Conservation (phyloP, 2,113 vertebrate species). For the Syngnathus scovelli region DNA sequence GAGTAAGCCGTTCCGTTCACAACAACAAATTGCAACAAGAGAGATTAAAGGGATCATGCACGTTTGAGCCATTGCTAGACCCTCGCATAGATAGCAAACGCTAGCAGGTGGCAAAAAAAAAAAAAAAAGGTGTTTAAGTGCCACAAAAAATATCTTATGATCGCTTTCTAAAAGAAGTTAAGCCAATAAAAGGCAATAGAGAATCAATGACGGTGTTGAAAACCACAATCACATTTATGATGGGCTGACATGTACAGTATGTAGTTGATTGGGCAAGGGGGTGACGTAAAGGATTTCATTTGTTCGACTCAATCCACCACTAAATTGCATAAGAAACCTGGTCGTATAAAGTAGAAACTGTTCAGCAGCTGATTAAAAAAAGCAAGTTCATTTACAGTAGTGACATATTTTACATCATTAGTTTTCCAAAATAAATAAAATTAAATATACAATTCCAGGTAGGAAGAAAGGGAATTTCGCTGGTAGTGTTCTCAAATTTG, state of each 20-base stretch:
- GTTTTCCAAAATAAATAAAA: conserved; percentile 74
- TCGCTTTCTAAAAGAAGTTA: conserved; percentile 27
- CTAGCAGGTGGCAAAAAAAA: conserved; percentile 34
- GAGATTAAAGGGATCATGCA: conserved; percentile 36
- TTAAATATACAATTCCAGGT: conserved; percentile 76
- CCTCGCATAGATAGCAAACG: conserved; percentile 8
- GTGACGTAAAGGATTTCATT: conserved; percentile 52
- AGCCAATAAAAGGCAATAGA: conserved; percentile 60
- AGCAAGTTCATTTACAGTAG: conserved; percentile 77
- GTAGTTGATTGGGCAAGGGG: conserved; percentile 39
- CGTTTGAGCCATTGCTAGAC: conserved; percentile 24
- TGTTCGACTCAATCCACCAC: conserved; percentile 66
- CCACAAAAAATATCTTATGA: conserved; percentile 13
- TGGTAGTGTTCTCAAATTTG: conserved; percentile 66
- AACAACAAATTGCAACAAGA: conserved; percentile 23
- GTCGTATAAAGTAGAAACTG: conserved; percentile 77
- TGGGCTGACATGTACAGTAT: conserved; percentile 39
- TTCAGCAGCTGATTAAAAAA: conserved; percentile 76
- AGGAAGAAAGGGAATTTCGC: conserved; percentile 67
- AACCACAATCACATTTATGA: conserved; percentile 27
- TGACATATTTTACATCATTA: conserved; percentile 76
- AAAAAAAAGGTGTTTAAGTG: conserved; percentile 10
- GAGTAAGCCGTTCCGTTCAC: conserved; percentile 30
- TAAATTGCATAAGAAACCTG: conserved; percentile 78
- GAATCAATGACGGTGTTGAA: conserved; percentile 47